These are phyloP conservation scores for Pipistrellus pygmaeus DNA, from an alignment of 2,797 vertebrate genomes.

Conservation along the genomic window DNA sequence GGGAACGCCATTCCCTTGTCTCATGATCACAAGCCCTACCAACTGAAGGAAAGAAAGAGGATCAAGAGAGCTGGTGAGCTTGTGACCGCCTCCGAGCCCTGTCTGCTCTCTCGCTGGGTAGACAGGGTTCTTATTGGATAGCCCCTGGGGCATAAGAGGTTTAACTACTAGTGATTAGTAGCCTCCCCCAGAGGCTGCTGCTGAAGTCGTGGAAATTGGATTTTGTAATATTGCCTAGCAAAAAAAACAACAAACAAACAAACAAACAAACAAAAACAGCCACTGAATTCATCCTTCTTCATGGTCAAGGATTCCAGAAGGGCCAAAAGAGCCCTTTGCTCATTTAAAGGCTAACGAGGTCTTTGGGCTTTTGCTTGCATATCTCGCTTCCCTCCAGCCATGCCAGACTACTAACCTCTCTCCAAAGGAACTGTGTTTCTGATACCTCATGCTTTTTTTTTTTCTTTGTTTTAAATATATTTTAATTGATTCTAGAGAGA, in stretches of 20 bases:
- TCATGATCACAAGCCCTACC: slow-evolving; percentile 99
- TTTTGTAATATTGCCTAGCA: background rate
- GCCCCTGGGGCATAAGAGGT: background rate
- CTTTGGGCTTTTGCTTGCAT: background rate
- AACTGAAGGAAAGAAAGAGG: slow-evolving; percentile 98
- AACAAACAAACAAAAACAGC: background rate
- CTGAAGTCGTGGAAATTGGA: background rate
- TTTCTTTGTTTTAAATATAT: too few relatives aligned
- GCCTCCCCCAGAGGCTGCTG: background rate
- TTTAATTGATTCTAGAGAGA: too few relatives aligned
- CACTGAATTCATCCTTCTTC: background rate
- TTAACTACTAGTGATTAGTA: background rate
- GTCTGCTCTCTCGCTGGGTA: background rate
- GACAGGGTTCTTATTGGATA: background rate
- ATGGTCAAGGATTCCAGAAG: background rate
- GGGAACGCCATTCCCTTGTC: slow-evolving; percentile 97
- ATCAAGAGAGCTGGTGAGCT: slow-evolving; percentile 97
- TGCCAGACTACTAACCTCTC: background rate
- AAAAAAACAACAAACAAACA: background rate
- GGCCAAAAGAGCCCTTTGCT: background rate
- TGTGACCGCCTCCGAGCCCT: background rate
- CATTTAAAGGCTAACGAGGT: background rate
- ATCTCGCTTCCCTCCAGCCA: background rate
- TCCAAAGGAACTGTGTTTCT: background rate
- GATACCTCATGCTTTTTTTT: background rate